Percentiles rank a stretch among this genome's conserved stretches.
Conservation (phyloP, 2,113 vertebrate genomes). For the Pteruthius melanotis region DNA sequence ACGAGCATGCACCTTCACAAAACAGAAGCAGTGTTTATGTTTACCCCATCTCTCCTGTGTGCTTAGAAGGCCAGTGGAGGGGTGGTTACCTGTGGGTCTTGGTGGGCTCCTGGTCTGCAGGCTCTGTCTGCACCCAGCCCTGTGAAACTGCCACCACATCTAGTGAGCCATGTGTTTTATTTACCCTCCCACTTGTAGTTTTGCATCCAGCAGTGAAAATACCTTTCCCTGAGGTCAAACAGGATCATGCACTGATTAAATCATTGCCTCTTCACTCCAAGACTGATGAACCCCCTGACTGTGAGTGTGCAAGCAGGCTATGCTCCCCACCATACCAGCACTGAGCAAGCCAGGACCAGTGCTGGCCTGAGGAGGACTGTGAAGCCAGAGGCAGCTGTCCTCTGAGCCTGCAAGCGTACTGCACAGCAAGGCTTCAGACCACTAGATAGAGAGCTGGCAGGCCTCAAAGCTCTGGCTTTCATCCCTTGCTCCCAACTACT, state of each 20-base stretch:
- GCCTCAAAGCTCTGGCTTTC: background rate
- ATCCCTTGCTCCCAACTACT: background rate
- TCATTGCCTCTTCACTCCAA: background rate
- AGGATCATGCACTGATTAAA: background rate
- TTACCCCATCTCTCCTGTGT: background rate
- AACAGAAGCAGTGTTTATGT: background rate
- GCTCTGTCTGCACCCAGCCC: fast-evolving
- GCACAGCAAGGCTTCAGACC: background rate
- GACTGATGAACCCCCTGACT: fast-evolving
- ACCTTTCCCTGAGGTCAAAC: background rate
- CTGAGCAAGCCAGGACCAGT: fast-evolving
- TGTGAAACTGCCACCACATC: background rate
- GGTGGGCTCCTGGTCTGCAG: background rate
- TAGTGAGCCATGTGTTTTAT: fast-evolving
- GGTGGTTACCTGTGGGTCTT: background rate
- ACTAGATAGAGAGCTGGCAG: background rate
- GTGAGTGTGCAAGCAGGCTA: fast-evolving
- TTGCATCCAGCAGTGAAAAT: background rate
- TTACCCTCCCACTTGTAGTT: background rate
- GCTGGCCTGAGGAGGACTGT: fast-evolving
- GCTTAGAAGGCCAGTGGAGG: background rate
- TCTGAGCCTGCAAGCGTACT: fast-evolving
- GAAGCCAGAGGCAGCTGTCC: fast-evolving
- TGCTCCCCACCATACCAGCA: too few relatives aligned
- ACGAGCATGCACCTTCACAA: background rate